phyloP scores from a whole-genome alignment of 2,113 vertebrate species.

The Megaceryle torquata region DNA sequence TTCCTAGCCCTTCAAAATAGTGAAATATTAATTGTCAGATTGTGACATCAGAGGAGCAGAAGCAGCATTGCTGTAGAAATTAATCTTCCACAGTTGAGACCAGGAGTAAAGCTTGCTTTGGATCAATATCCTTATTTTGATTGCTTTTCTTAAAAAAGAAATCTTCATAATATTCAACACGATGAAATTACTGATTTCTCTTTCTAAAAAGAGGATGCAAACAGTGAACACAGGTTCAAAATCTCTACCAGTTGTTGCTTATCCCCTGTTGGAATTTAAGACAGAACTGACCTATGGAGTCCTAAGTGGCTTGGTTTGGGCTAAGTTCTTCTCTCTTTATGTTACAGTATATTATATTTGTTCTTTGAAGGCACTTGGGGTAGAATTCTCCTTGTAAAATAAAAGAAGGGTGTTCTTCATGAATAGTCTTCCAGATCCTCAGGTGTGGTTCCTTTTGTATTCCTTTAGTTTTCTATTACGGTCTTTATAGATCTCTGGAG shows the following conservation, averaged over 20 bases:
- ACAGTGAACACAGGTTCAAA: neutral
- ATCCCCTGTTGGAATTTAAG: neutral
- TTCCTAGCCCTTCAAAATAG: neutral
- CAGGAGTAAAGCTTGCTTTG: neutral
- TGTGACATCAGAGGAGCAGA: neutral
- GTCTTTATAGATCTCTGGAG: neutral
- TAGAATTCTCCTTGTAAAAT: neutral
- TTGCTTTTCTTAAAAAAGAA: neutral
- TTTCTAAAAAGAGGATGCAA: neutral
- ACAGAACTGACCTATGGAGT: neutral
- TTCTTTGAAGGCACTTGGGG: neutral
- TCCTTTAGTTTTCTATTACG: neutral
- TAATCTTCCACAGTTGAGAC: neutral
- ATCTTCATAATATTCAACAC: neutral
- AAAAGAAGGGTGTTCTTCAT: neutral
- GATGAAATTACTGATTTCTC: neutral
- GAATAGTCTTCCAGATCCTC: neutral
- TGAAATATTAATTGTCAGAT: neutral
- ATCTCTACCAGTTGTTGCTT: neutral
- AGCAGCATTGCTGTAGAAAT: neutral
- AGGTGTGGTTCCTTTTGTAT: neutral
- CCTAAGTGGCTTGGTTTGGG: neutral
- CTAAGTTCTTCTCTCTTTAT: neutral
- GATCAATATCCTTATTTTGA: neutral
- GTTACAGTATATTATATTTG: neutral